Conservation (phyloP, 2,888 invertebrate species). For the Clepsis dumicolana region DNA sequence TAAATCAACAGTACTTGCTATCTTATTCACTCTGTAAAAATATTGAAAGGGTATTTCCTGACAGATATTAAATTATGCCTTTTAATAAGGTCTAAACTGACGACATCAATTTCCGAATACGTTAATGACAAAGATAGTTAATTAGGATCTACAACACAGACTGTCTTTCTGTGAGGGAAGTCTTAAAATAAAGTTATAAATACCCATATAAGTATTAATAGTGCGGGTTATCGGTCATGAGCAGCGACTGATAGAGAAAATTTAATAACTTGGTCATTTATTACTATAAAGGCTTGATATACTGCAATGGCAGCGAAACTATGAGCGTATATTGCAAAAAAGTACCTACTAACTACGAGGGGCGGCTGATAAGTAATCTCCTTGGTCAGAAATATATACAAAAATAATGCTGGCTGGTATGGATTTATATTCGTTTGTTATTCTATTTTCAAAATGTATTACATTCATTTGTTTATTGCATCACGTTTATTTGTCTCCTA, state of each 20-base stretch:
- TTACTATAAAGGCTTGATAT: background rate
- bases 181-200: background rate
- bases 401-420: no score
- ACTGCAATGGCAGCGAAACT: background rate
- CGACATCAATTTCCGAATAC: background rate
- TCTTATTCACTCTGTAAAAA: no score
- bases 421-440: no score
- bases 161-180: background rate
- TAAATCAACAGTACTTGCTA: no score
- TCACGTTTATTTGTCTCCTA: no score
- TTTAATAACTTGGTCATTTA: constrained; percentile 7
- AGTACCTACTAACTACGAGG: no score
- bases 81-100: background rate
- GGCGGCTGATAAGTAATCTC: no score
- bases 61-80: no score
- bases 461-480: no score
- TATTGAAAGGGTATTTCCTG: no score
- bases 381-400: no score
- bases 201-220: constrained; percentile 4
- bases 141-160: background rate
- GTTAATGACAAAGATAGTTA: background rate
- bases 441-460: no score
- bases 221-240: constrained; percentile 10
- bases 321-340: background rate
- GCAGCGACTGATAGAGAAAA: constrained; percentile 15